Evolutionary conservation across 1,140 invertebrate species (phyloP).

Genomic region (Tachypleus tridentatus): DNA sequence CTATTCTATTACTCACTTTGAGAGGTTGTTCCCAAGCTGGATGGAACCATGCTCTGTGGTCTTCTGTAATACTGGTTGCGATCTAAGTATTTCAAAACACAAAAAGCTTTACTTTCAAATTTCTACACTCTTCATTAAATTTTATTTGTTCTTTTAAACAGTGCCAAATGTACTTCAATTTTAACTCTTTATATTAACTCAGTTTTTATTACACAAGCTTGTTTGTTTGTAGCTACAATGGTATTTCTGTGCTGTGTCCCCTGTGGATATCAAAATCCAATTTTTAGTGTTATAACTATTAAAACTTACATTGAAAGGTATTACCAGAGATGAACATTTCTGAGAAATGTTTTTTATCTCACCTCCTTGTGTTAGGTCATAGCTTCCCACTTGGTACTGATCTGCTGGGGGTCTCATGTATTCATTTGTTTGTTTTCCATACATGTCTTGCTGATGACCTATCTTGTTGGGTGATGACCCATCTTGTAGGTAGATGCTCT

Average conservation of each 20-base stretch:
- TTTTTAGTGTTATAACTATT: too few relatives aligned
- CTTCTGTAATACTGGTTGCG: too few relatives aligned
- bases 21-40: too few relatives aligned
- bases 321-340: not conserved
- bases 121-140: too few relatives aligned
- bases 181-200: too few relatives aligned
- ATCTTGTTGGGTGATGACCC: slow-evolving; percentile 18
- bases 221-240: slow-evolving; percentile 13
- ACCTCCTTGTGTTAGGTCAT: slow-evolving; percentile 16
- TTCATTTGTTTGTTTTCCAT: slow-evolving; percentile 39
- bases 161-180: too few relatives aligned
- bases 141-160: too few relatives aligned
- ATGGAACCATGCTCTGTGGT: too few relatives aligned
- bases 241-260: not conserved
- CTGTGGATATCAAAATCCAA: not conserved
- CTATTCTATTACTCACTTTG: too few relatives aligned
- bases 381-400: slow-evolving; percentile 20
- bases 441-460: slow-evolving; percentile 11
- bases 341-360: not conserved
- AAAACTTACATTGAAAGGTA: not conserved
- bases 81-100: too few relatives aligned
- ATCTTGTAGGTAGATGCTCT: slow-evolving; percentile 14
- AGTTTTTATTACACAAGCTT: slow-evolving; percentile 3
- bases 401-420: slow-evolving; percentile 24
- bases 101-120: too few relatives aligned